Conservation (phyloP, 2,113 vertebrate genomes). For the Struthidea cinerea region DNA sequence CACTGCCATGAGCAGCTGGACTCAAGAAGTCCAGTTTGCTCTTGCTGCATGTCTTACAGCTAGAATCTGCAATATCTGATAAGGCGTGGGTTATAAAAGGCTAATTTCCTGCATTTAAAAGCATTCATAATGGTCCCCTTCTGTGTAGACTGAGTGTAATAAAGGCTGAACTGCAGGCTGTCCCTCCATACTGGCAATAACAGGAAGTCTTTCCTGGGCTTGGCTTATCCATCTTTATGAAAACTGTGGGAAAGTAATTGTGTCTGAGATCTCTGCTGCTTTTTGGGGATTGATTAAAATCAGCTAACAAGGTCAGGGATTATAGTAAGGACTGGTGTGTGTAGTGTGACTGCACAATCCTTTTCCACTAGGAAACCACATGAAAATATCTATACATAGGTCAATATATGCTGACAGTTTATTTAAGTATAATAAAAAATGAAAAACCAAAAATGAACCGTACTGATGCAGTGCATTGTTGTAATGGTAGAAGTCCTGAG, state of each 20-base stretch:
- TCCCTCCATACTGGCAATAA: background rate
- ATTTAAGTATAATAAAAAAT: background rate
- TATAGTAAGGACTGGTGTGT: background rate
- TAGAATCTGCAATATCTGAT: background rate
- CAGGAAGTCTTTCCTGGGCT: conserved; percentile 30
- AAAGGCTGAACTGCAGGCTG: background rate
- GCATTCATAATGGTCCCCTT: background rate
- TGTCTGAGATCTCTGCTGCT: background rate
- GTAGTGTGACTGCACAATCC: background rate
- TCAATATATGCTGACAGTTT: background rate
- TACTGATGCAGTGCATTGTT: background rate
- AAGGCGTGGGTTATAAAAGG: background rate
- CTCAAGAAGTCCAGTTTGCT: background rate
- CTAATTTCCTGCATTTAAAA: background rate
- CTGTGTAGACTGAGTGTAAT: background rate
- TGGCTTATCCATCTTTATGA: background rate
- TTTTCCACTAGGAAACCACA: background rate
- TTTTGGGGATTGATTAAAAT: conserved; percentile 13
- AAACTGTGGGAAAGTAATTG: conserved; percentile 20
- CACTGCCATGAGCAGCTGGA: accelerated
- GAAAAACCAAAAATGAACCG: background rate
- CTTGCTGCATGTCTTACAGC: background rate
- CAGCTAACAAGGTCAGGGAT: background rate
- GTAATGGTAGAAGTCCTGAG: background rate
- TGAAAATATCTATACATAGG: background rate